phyloP scores from a whole-genome alignment of 2,113 vertebrate species.

The Phalacrocorax pelagicus region DNA sequence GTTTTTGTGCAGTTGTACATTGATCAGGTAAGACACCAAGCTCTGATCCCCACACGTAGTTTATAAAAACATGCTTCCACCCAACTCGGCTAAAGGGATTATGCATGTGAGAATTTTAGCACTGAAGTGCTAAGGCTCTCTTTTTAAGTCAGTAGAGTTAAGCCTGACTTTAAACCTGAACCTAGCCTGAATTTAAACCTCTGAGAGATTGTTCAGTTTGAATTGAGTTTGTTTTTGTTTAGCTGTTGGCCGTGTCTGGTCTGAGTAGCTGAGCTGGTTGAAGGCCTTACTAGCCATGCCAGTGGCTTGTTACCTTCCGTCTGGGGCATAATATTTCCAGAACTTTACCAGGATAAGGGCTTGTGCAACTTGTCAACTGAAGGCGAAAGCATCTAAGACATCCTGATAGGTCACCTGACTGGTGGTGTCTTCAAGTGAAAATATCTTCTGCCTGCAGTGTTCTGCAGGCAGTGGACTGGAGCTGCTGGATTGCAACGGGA shows the following conservation, averaged over 20 bases:
- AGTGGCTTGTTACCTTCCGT: background rate
- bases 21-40: background rate
- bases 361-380: background rate
- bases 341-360: background rate
- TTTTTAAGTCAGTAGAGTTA: background rate
- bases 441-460: background rate
- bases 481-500: background rate
- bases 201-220: background rate
- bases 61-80: background rate
- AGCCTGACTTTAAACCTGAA: background rate
- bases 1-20: background rate
- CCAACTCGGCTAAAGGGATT: background rate
- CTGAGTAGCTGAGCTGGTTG: background rate
- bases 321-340: background rate
- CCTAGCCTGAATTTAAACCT: background rate
- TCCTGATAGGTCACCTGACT: background rate
- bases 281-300: background rate
- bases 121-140: background rate
- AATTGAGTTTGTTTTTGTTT: background rate
- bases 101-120: background rate
- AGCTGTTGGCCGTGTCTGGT: background rate
- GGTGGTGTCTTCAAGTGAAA: background rate
- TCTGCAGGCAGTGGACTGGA: background rate
- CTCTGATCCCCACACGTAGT: background rate
- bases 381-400: background rate